Evolutionary conservation across 2,113 vertebrate species (phyloP), one percentile per base, ranked within the genome.

Genomic region (Lutjanus erythropterus): DNA sequence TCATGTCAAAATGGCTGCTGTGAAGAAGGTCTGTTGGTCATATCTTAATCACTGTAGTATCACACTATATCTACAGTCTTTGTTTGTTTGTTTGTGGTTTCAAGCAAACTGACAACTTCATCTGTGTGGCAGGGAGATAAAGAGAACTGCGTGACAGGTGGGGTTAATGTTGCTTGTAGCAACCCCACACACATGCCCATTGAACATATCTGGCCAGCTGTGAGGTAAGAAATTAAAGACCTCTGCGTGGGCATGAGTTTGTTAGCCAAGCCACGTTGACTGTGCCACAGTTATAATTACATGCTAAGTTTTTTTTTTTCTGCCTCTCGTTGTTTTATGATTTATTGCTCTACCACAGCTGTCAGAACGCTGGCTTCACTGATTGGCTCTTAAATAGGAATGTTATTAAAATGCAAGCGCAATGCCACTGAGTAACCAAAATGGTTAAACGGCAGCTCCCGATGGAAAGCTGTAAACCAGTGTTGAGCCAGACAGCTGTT

Each of bases 261-360:
- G 71, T 66, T 52, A 49, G 64, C 49, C 67, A 75, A 72, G 67
- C 60, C 80, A 61, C 76, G 64, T 69, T 79, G 81, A 88, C 52
- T 59, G 29, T 83, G 76, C 73, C 67, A 70, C 33, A 41, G 11
- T 70, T 75, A 42, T 90, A 93, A 93, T 91, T 91, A 89, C 86
- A 86, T 69, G 49, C 75, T 71, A 52, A 44, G 19, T 70, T 83
- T 84, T 75, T 77, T 70, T 74, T 68, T 53, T 53, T 53, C 14
- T 71, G 31, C 42, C 69, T 47, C 71, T 68, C 25, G 39, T 64
- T 50, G 59, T 80, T 80, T 82, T 76, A 85, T 88, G 85, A 93
- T 92, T 89, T 91, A 93, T 87, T 91, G 71, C 84, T 79, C 58
- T 27, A 75, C 65, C 75, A 77, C 86, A 90, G 90, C 86, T 90